Base-by-base conservation (phyloP, 2,797 vertebrate species). In the Ceyx erithaca region DNA sequence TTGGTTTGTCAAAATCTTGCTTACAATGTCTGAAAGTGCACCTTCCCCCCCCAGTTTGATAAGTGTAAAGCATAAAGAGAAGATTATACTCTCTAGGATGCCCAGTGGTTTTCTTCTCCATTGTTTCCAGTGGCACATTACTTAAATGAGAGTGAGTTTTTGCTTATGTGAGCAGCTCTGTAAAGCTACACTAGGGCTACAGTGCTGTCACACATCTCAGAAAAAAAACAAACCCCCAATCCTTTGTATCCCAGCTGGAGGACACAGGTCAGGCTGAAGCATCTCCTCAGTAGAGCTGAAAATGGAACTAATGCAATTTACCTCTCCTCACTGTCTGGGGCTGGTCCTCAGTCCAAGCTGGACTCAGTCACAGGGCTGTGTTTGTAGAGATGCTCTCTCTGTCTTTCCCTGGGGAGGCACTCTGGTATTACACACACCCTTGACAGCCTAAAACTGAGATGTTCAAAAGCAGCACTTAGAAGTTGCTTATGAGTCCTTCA, bases 341-440 rank as follows among this genome's bases (percentile, higher is more conserved):
- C 25, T 46, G 30, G 59, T 30, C 33, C 48, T 43, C 14, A 18
- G 31, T 26, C 48, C 55, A n/a, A 21, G 41, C 55, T 19, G n/a
- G 30, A 33, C 15, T 28, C 16, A n/a, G 33, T 10, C 22, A 7
- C 26, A n/a, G 6, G 0, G 14, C 23, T 35, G 10, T 10, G n/a
- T 18, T 12, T 30, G 28, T 9, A 37, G 75, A 72, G 46, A 7
- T 41, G 62, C 48, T 28, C 48, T 6, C 37, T 40, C 37, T 6
- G 26, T n/a, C 49, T 33, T 41, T 63, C 51, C 35, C 59, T 21
- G 35, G 54, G 20, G 26, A 63, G 33, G 25, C 33, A 43, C 49
- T 57, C 43, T n/a, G 11, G 20, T 26, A 30, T 78, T 33, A 49
- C 21, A 6, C 1, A 70, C 30, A 2, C 0, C 1, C 41, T 8